Evolutionary conservation across 2,888 invertebrate species (phyloP), one percentile per base, ranked within the genome.

Genomic region (Agrochola litura): DNA sequence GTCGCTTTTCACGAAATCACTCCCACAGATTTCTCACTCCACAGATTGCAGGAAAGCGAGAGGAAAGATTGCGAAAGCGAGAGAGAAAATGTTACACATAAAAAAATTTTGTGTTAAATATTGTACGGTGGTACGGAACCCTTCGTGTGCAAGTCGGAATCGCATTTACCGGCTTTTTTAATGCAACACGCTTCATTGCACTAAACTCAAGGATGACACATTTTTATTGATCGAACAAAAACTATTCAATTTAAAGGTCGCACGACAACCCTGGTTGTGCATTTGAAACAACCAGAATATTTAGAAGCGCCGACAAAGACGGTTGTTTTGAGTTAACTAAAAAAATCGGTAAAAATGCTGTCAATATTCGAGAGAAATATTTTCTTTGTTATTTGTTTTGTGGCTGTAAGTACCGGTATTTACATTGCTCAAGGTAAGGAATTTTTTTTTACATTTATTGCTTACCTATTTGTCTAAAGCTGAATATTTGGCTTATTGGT

Each of bases 171-270:
- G 19, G n/a, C 6, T 37, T 68, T 68, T 68, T 68, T 37, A 89
- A 89, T 90, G 89, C 87, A 92, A 56, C 88, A 91, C 92, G 93
- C 88, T 91, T 74, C 78, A 89, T 74, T 91, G 92, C 90, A 89
- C 88, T 87, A n/a, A 69, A 65, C 70, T 85, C 96, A 96, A 96
- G 96, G 96, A 96, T 96, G 95, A 49, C 92, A 93, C 91, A 82
- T 89, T 94, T 95, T 95, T 95, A 93, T 65, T 93, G 81, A 86
- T 77, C 77, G 77, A 82, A 89, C 86, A 92, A 89, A 90, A 92
- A 93, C 89, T 85, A 87, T 83, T 75, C 74, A 76, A 86, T 73
- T 71, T 78, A 82, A 91, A 95, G 95, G 95, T 92, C 94, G 90
- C 19, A 61, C 63, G 71, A 81, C 84, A 92, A 86, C 89, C 90